Percentiles rank a stretch among this genome's conserved stretches.
Conservation (phyloP, 2,888 invertebrate species). For the Pristionchus entomophagus region DNA sequence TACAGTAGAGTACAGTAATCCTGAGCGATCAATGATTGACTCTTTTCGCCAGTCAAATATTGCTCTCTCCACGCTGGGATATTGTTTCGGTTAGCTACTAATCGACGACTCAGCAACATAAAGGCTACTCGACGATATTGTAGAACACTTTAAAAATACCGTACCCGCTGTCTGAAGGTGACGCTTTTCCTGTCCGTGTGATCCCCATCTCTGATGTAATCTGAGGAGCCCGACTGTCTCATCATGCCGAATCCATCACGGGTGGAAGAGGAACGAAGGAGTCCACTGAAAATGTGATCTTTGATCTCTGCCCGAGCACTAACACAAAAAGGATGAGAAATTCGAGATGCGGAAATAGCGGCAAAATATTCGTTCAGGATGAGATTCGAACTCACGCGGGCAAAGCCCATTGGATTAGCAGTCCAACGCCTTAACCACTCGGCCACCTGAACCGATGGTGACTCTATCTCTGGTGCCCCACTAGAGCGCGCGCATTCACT, state of each 20-base stretch:
- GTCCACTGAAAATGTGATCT: neutral
- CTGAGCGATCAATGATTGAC: too few species aligned
- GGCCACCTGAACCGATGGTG: conserved; percentile 67
- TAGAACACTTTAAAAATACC: neutral
- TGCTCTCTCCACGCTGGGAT: too few species aligned
- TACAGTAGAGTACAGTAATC: too few species aligned
- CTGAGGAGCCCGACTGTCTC: neutral
- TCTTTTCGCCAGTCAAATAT: too few species aligned
- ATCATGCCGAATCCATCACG: neutral
- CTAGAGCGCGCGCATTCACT: neutral
- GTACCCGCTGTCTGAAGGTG: conserved; percentile 42
- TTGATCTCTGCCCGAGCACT: neutral
- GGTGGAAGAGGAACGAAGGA: conserved; percentile 5
- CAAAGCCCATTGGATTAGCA: conserved; percentile 74
- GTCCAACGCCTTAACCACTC: conserved; percentile 76
- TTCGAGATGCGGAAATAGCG: neutral
- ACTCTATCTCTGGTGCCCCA: neutral
- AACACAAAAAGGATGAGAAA: neutral
- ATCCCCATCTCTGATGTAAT: neutral
- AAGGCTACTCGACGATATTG: too few species aligned
- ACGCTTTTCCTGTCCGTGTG: conserved; percentile 26
- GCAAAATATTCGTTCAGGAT: conserved; percentile 53
- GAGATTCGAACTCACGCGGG: conserved; percentile 59
- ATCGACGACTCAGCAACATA: too few species aligned
- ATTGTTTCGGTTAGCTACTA: too few species aligned